Conservation (phyloP, 2,888 invertebrate species). For the Ischnura elegans region DNA sequence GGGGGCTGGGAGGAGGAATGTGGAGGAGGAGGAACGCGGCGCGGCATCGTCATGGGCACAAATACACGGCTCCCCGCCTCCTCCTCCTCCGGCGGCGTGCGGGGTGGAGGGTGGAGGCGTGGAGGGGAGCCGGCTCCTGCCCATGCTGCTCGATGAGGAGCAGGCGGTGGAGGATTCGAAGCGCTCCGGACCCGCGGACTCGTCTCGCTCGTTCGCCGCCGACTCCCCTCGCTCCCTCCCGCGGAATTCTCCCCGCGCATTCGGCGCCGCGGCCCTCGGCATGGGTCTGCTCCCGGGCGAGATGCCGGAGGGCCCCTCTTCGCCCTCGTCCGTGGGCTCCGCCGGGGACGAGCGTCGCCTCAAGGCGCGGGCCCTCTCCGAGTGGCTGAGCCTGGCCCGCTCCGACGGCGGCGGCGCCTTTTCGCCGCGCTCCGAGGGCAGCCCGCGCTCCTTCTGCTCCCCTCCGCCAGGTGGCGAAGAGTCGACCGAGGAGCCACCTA, state of each 20-base stretch:
- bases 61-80: conserved; percentile 55
- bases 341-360: conserved; percentile 73
- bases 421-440: conserved; percentile 7
- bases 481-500: background rate
- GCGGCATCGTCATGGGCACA: conserved; percentile 59
- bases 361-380: conserved; percentile 77
- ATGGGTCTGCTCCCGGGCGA: conserved; percentile 19
- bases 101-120: background rate
- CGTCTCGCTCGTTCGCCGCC: conserved; percentile 1
- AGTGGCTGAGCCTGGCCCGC: conserved; percentile 80
- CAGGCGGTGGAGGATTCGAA: background rate
- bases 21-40: background rate
- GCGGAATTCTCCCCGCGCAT: background rate
- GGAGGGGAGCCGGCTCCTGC: conserved; percentile 69
- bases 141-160: conserved; percentile 68
- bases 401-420: conserved; percentile 72
- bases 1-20: conserved; percentile 75
- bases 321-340: conserved; percentile 31
- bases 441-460: background rate
- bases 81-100: background rate
- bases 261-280: background rate
- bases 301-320: background rate
- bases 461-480: background rate
- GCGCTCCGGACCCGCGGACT: background rate
- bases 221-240: background rate